Percentiles rank a stretch among this genome's conserved stretches.
Evolutionary conservation across 2,888 invertebrate species (phyloP).

Genomic region (Syritta pipiens): DNA sequence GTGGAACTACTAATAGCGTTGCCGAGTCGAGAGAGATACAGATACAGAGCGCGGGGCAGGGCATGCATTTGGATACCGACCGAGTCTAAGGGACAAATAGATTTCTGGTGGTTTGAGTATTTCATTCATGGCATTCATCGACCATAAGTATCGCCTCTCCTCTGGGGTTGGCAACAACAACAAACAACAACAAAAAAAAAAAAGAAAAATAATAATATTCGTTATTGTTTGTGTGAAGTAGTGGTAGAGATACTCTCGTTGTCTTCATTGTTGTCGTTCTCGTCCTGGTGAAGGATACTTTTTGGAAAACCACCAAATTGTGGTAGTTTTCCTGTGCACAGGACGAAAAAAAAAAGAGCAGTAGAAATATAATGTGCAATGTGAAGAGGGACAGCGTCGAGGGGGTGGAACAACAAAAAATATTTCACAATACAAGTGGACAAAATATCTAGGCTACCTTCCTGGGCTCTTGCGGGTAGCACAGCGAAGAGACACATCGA

Average conservation of each 20-base stretch:
- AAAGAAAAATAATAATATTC: conserved; percentile 33
- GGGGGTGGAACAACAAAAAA: no score
- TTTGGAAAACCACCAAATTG: conserved; percentile 67
- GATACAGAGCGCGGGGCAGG: neutral
- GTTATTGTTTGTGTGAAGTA: conserved; percentile 52
- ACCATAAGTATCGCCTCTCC: conserved; percentile 59
- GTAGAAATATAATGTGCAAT: conserved; percentile 20
- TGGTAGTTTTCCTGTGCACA: conserved; percentile 40
- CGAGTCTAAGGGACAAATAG: conserved; percentile 54
- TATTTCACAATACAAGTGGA: no score
- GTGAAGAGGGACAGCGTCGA: no score
- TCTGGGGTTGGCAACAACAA: neutral
- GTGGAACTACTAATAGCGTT: conserved; percentile 51
- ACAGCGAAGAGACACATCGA: neutral
- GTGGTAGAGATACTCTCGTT: conserved; percentile 10
- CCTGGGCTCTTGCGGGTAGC: neutral
- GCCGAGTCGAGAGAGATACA: neutral
- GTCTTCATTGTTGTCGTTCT: conserved; percentile 4
- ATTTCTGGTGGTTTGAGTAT: conserved; percentile 61
- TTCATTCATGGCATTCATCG: conserved; percentile 65
- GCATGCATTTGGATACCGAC: conserved; percentile 26
- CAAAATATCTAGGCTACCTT: conserved; percentile 61
- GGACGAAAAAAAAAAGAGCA: neutral
- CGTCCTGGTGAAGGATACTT: conserved; percentile 47
- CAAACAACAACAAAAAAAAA: neutral